Evolutionary conservation across 2,888 invertebrate species (phyloP).

Genomic region (Fragum fragum): DNA sequence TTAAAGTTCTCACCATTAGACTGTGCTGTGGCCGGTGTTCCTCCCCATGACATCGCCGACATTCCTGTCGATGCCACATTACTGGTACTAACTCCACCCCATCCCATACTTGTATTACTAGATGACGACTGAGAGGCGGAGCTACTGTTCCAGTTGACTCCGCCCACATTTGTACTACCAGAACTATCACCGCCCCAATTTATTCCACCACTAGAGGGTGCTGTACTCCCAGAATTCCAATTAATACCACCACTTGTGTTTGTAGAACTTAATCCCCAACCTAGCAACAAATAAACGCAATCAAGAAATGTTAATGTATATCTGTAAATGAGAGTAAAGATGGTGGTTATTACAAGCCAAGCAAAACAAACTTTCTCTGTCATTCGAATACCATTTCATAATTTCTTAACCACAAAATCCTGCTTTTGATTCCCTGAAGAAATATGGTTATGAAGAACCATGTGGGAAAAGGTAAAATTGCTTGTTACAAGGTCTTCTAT

Average conservation of each 20-base stretch:
- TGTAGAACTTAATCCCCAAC: constrained; percentile 45
- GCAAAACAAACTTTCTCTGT: no score
- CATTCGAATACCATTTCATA: no score
- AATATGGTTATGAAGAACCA: no score
- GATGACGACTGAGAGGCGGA: constrained; percentile 39
- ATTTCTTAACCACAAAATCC: no score
- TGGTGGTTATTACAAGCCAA: no score
- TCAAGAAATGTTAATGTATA: no score
- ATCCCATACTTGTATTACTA: constrained; percentile 45
- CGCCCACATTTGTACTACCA: constrained; percentile 47
- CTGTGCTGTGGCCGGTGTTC: constrained; percentile 55
- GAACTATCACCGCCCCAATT: constrained; percentile 75
- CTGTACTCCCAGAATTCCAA: constrained; percentile 52
- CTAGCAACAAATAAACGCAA: no score
- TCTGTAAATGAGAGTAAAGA: no score
- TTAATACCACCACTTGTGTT: constrained; percentile 44
- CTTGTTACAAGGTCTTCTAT: no score
- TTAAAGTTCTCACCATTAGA: constrained; percentile 57
- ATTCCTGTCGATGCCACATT: constrained; percentile 22
- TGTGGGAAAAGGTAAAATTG: no score
- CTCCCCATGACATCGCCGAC: constrained; percentile 48
- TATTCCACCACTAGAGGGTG: constrained; percentile 55
- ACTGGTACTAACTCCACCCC: constrained; percentile 45
- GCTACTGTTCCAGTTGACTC: constrained; percentile 60
- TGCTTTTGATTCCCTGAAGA: no score